Base-by-base conservation (phyloP, 2,888 invertebrate genomes). In the Venustoraphidia nigricollis region DNA sequence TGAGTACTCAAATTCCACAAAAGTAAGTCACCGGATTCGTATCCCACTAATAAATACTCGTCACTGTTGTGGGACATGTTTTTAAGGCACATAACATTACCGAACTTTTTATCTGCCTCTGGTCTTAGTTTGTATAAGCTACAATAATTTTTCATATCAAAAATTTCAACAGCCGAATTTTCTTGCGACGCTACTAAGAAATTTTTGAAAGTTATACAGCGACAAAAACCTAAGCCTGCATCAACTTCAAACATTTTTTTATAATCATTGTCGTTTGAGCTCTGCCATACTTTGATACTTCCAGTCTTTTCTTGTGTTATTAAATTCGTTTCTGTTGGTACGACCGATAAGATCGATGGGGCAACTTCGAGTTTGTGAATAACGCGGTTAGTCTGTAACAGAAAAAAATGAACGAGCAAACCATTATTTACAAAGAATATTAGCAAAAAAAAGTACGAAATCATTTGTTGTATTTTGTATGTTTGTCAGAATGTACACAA, bases 231-330 rank as follows among this genome's bases (percentile, higher is more conserved):
- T 50, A 73, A 79, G 54, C 78, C 75, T 47, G 73, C 74, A n/a
- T 75, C 62, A 49, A 80, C 70, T 8, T 69, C 67, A 51, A 73
- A 71, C 36, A 72, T 66, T 52, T 77, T 67, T 50, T 72, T 67
- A 51, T 82, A 83, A 49, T 78, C 76, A 8, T 69, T 66, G 56
- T 76, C 77, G 50, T 73, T 69, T 45, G 58, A 55, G 54, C 72
- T 69, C 54, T 72, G 68, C 76, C 83, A 85, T 53, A 81, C 66
- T 65, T 82, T 82, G 41, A 80, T 71, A 45, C 69, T 66, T 52
- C 85, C 86, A 51, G 76, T 78, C 64, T 86, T 87, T 62, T 83
- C 81, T 66, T 86, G 86, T 9, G 83, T 79, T 54, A 85, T 71
- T 53, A 86, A 70, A 53, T 75, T 71, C 53, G 73, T 72, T 48